phyloP scores from a whole-genome alignment of 2,888 invertebrate genomes.

The Drosophila colorata region DNA sequence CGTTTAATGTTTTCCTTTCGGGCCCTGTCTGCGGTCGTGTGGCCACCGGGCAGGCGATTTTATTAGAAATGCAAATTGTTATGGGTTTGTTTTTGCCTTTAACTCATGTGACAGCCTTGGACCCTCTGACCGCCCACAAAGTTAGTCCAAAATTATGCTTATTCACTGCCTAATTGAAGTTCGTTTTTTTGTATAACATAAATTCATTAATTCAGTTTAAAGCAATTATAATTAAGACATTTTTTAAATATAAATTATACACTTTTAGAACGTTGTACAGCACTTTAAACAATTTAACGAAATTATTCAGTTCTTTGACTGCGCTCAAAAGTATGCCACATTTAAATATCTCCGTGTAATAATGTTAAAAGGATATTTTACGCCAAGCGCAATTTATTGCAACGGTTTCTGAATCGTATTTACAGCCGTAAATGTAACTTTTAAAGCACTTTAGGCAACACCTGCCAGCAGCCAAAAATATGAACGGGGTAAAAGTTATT shows the following conservation, averaged over 20 bases:
- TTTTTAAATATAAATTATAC: too few species aligned
- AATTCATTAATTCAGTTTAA: background rate
- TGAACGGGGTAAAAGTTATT: conserved; percentile 35
- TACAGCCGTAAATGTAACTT: background rate
- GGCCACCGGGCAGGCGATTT: conserved; percentile 17
- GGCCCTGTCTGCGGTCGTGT: conserved; percentile 15
- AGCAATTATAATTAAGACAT: background rate
- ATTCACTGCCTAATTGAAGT: conserved; percentile 3
- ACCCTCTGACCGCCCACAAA: conserved; percentile 2
- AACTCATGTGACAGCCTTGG: conserved; percentile 45
- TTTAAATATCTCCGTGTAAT: too few species aligned
- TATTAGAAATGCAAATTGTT: conserved; percentile 64
- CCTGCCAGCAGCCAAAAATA: background rate
- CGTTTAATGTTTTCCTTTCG: conserved; percentile 47
- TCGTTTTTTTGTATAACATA: background rate
- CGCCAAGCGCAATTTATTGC: background rate
- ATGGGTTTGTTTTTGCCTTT: conserved; percentile 41
- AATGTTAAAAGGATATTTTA: conserved; percentile 1
- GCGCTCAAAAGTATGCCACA: too few species aligned
- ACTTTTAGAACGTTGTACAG: too few species aligned
- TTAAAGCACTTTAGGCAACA: conserved; percentile 3
- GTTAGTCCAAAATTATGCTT: conserved; percentile 4
- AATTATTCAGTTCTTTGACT: too few species aligned
- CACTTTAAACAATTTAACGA: too few species aligned
- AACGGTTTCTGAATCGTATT: conserved; percentile 14